Evolutionary conservation across 2,797 vertebrate species (phyloP).

Genomic region (Pangasius larnaudii): DNA sequence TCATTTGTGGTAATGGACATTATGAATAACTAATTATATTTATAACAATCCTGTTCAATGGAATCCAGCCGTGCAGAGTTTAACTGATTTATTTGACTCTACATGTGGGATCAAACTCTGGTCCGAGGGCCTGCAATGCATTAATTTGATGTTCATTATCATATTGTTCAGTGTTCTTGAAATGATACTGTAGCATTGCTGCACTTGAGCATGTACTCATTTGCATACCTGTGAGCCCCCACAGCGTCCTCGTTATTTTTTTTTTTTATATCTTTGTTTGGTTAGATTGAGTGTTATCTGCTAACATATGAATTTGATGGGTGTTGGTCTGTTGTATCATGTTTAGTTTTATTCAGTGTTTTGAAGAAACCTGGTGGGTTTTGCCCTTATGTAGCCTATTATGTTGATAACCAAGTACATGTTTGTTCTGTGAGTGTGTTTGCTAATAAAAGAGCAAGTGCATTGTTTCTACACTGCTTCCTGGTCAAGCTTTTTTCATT

Average conservation of each 20-base stretch:
- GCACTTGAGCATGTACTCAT: background rate
- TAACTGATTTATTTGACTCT: background rate
- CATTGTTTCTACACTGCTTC: constrained; percentile 1
- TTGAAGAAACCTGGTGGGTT: background rate
- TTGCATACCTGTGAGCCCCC: background rate
- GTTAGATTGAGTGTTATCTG: background rate
- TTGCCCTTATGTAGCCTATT: too few species aligned
- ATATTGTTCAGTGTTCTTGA: background rate
- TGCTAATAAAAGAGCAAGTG: background rate
- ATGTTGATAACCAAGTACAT: background rate
- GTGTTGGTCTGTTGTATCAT: background rate
- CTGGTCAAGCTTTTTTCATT: background rate
- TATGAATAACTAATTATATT: background rate
- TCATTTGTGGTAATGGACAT: background rate
- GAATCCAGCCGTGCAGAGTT: background rate
- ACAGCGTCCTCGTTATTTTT: background rate
- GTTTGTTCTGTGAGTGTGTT: background rate
- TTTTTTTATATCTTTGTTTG: background rate
- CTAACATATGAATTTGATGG: background rate
- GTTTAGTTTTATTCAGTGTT: background rate
- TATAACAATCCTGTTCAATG: background rate
- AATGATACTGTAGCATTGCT: background rate
- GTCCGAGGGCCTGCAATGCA: background rate
- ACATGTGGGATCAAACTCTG: background rate
- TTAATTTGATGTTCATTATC: background rate